Conservation (phyloP, 2,113 vertebrate species). For the Opisthocomus hoazin region DNA sequence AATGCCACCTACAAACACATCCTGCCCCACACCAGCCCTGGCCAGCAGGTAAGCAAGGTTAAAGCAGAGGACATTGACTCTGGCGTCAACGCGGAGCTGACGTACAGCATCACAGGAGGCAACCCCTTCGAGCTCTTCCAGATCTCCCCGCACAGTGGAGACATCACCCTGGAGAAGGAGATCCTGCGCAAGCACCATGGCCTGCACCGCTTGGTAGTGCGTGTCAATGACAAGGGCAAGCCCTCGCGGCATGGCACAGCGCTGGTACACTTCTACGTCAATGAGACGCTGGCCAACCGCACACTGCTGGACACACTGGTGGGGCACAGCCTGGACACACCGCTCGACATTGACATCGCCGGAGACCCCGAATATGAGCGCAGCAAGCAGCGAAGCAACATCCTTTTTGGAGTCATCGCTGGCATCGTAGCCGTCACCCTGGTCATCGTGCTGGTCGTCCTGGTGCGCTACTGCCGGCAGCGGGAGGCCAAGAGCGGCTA, state of each 20-base stretch:
- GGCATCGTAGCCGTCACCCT: constrained; percentile 88
- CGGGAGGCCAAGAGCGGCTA: constrained; percentile 96
- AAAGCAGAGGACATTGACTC: constrained; percentile 93
- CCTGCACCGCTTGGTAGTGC: constrained; percentile 91
- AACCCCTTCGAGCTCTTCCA: constrained; percentile 93
- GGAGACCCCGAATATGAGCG: constrained; percentile 90
- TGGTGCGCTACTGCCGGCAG: constrained; percentile 88
- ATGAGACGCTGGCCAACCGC: constrained; percentile 88
- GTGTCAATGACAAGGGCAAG: constrained; percentile 89
- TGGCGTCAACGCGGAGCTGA: constrained; percentile 84
- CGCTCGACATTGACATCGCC: constrained; percentile 91
- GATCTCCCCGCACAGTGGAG: constrained; percentile 84
- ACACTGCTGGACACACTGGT: constrained; percentile 89
- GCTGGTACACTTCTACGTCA: constrained; percentile 93
- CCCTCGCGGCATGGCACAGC: constrained; percentile 88
- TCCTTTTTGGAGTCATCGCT: constrained; percentile 87
- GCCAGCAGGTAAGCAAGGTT: constrained; percentile 87
- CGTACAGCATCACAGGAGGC: constrained; percentile 87
- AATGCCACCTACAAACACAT: constrained; percentile 91
- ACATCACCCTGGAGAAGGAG: constrained; percentile 88
- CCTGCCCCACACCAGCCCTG: constrained; percentile 78
- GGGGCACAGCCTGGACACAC: constrained; percentile 93
- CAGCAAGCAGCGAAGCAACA: constrained; percentile 87
- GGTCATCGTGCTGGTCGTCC: constrained; percentile 86
- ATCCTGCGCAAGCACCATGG: constrained; percentile 90